Conservation (phyloP, 2,113 vertebrate genomes). For the Pachyramphus minor region DNA sequence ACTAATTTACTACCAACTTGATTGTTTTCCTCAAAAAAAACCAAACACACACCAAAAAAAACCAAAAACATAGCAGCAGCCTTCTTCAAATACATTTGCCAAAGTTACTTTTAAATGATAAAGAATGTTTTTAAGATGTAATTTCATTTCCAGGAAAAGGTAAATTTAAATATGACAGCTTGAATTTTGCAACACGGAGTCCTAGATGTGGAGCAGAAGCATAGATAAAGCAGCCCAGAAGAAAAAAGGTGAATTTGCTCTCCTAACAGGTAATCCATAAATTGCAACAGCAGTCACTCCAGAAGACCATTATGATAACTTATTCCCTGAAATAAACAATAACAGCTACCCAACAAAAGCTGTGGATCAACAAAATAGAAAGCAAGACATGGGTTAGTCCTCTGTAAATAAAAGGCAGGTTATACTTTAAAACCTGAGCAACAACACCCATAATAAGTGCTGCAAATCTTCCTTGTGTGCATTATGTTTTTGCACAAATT, state of each 20-base stretch:
- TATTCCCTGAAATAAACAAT: background rate
- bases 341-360: background rate
- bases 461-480: background rate
- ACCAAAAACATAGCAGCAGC: background rate
- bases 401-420: background rate
- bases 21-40: background rate
- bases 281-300: background rate
- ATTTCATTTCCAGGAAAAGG: background rate
- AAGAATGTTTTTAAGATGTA: background rate
- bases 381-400: background rate
- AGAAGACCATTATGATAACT: background rate
- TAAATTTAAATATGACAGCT: background rate
- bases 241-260: background rate
- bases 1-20: background rate
- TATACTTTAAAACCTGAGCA: background rate
- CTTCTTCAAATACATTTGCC: background rate
- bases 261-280: background rate
- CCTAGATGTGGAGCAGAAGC: background rate
- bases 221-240: background rate
- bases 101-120: background rate
- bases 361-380: background rate
- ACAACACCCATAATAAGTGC: background rate
- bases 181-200: background rate
- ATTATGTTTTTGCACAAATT: slow-evolving; percentile 1
- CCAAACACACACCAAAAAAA: background rate